Evolutionary conservation across 2,797 vertebrate species (phyloP).

Genomic region (Rhinogobio ventralis): DNA sequence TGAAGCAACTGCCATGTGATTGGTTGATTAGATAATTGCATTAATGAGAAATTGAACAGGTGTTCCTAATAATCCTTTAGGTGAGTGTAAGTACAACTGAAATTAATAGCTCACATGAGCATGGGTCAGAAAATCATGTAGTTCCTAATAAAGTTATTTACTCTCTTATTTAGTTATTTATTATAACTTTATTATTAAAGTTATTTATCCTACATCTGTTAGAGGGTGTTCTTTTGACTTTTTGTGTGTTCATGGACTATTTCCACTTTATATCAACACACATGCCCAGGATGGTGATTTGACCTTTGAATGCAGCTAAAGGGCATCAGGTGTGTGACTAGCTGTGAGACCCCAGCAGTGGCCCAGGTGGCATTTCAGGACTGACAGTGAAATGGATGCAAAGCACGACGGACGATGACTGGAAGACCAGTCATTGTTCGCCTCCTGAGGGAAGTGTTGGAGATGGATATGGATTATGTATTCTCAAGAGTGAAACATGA

Average conservation of each 20-base stretch:
- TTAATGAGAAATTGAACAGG: too few relatives aligned
- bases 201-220: not conserved
- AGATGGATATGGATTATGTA: constrained; percentile 28
- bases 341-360: constrained; percentile 27
- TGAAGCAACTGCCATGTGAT: too few relatives aligned
- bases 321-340: constrained; percentile 12
- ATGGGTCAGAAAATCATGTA: not conserved
- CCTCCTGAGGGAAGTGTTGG: not conserved
- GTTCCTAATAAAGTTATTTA: not conserved
- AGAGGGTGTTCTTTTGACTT: not conserved
- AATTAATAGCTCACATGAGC: not conserved
- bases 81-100: not conserved
- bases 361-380: constrained; percentile 34
- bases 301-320: constrained; percentile 35
- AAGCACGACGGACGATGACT: constrained; percentile 6
- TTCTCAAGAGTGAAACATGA: constrained; percentile 16
- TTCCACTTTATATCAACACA: not conserved
- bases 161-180: too few relatives aligned
- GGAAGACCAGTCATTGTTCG: constrained; percentile 18
- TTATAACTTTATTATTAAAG: not conserved
- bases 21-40: too few relatives aligned
- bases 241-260: not conserved
- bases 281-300: not conserved
- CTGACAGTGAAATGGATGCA: constrained; percentile 38
- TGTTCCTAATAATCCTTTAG: too few relatives aligned